Evolutionary conservation across 2,113 vertebrate species (phyloP).

Genomic region (Catharus fuscescens): DNA sequence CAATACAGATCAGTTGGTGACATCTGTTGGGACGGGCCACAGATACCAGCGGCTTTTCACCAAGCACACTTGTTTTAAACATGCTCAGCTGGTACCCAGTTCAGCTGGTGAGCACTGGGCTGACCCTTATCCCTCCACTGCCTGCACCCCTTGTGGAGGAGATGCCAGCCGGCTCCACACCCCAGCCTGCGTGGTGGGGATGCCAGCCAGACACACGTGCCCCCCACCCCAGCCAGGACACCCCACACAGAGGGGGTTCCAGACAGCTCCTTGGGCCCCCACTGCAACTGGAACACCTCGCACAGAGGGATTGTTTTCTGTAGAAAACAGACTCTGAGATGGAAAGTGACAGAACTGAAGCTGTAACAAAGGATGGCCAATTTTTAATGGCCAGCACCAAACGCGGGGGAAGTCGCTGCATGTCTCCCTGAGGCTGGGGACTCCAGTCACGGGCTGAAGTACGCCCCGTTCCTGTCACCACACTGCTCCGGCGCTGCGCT

Average conservation of each 20-base stretch:
- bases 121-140: neutral
- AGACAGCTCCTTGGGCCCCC: neutral
- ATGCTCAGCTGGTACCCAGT: conserved; percentile 10
- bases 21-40: conserved; percentile 18
- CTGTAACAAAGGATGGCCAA: conserved; percentile 88
- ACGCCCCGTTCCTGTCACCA: neutral
- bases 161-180: neutral
- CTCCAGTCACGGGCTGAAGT: neutral
- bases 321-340: conserved; percentile 89
- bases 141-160: neutral
- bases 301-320: conserved; percentile 80
- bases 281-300: too few species aligned
- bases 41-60: conserved; percentile 24
- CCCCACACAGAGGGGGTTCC: neutral
- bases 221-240: neutral
- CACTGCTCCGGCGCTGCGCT: neutral
- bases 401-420: conserved; percentile 28
- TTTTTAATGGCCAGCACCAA: conserved; percentile 82
- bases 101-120: neutral
- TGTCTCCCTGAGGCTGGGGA: neutral
- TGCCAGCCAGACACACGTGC: neutral
- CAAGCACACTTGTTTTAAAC: neutral
- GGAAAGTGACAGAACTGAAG: conserved; percentile 91
- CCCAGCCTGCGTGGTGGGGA: neutral
- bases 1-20: neutral